Percentiles rank a stretch among this genome's conserved stretches.
phyloP scores from a whole-genome alignment of 2,797 vertebrate species.

The Thamnophis elegans region DNA sequence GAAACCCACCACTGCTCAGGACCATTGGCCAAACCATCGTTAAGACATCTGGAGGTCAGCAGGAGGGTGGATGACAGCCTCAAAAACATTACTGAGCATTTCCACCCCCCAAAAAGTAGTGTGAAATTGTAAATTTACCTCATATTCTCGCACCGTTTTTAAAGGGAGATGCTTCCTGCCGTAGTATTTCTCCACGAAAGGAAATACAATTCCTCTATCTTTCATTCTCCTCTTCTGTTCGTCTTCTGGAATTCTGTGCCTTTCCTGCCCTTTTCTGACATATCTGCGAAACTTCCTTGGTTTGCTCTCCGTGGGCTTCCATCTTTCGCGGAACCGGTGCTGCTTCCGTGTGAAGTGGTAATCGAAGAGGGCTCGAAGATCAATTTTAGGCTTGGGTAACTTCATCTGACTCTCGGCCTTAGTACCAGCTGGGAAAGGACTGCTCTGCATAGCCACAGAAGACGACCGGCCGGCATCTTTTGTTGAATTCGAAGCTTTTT shows the following conservation, averaged over 20 bases:
- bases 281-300: not conserved
- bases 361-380: constrained; percentile 70
- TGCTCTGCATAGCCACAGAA: not conserved
- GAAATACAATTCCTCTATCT: constrained; percentile 66
- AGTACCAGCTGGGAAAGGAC: constrained; percentile 49
- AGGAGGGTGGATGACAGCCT: not conserved
- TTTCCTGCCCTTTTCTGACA: not conserved
- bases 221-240: constrained; percentile 19
- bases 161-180: constrained; percentile 64
- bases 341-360: constrained; percentile 57
- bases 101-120: rapidly evolving
- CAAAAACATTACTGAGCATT: too few species aligned
- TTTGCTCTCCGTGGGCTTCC: rapidly evolving
- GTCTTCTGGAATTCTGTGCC: constrained; percentile 29
- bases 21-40: not conserved
- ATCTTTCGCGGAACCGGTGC: not conserved
- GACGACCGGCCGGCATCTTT: not conserved
- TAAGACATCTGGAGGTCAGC: not conserved
- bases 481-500: rapidly evolving
- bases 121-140: constrained; percentile 59
- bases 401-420: constrained; percentile 41
- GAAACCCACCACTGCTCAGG: too few species aligned
- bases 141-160: constrained; percentile 67
- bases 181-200: constrained; percentile 71
- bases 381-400: constrained; percentile 34